Base-by-base conservation (phyloP, 2,797 vertebrate species). In the Tenualosa thibaudeaui region DNA sequence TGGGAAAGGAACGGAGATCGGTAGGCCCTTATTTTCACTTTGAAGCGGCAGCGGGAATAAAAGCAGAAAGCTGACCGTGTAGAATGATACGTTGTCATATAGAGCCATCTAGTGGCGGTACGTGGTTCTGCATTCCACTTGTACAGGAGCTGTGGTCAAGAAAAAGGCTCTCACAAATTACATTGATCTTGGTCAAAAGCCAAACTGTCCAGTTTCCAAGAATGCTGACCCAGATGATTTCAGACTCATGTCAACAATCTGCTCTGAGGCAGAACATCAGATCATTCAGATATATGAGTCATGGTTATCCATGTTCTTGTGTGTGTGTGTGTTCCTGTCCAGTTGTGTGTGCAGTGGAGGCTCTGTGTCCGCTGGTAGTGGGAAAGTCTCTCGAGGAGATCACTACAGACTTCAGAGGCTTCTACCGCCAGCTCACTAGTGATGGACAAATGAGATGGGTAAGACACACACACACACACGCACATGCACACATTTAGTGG, bases 1-100 rank as follows among this genome's bases (percentile, higher is more conserved):
- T 83, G 96, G 96, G 5, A 97, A 93, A 93, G 97, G 97, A 89
- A 97, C 96, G 0, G 96, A 98, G 90, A 95, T 98, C 5, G 96
- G 96, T 97, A 89, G 94, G 91, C 60, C 50, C 58, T 15, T 1
- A 5, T 31, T 68, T 15, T 4, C 2, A 43, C 15, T 43, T 19
- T 75, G 26, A 31, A 5, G 19, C 56, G 17, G 56, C 5, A 58
- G 56, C n/a, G 1, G 22, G 22, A 58, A 58, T 58, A 54, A 56
- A 56, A 17, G 22, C 5, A 22, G 0, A 58, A 22, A 58, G 4
- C 3, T 58, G 19, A 58, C 56, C 5, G 56, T 24, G 58, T 24
- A 2, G 22, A 62, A n/a, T 62, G 6, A 24, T 62, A 24, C 24
- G 6, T 10, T 62, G 8, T n/a, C 8, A 62, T 62, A 7, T 24